Percentiles rank a stretch among this genome's conserved stretches.
phyloP scores from a whole-genome alignment of 2,797 vertebrate species.

The Serranus cabrilla region DNA sequence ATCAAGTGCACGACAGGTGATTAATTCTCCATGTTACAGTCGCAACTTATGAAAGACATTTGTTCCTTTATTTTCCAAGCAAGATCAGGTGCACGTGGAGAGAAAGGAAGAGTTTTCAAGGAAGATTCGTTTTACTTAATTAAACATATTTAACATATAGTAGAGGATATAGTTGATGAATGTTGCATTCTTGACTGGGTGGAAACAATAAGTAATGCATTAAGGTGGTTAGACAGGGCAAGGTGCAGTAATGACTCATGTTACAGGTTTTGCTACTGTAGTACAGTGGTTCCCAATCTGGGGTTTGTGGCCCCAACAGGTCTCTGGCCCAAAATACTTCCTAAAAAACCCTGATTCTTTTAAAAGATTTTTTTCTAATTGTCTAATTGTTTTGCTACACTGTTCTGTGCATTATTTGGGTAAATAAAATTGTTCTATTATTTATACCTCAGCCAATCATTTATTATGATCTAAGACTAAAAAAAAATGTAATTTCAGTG shows the following conservation, averaged over 20 bases:
- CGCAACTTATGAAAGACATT: neutral
- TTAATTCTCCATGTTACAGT: neutral
- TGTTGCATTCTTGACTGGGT: neutral
- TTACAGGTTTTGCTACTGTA: neutral
- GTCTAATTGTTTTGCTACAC: no score
- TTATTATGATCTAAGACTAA: no score
- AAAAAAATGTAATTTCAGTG: no score
- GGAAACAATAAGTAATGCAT: neutral
- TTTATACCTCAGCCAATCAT: no score
- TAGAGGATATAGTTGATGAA: neutral
- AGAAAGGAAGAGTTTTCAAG: neutral
- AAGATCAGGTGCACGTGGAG: neutral
- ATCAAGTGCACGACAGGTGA: constrained; percentile 15
- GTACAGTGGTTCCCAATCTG: neutral
- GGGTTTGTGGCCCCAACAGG: neutral
- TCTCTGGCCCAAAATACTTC: no score
- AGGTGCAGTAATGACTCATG: neutral
- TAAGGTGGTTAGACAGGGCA: neutral
- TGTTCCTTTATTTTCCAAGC: neutral
- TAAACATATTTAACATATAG: no score
- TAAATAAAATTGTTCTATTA: no score
- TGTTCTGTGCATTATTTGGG: no score
- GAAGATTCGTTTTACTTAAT: neutral
- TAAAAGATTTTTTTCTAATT: no score
- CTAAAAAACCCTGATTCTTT: no score